Percentiles rank a stretch among this genome's conserved stretches.
Conservation (phyloP, 1,140 invertebrate genomes). For the Physella acuta region DNA sequence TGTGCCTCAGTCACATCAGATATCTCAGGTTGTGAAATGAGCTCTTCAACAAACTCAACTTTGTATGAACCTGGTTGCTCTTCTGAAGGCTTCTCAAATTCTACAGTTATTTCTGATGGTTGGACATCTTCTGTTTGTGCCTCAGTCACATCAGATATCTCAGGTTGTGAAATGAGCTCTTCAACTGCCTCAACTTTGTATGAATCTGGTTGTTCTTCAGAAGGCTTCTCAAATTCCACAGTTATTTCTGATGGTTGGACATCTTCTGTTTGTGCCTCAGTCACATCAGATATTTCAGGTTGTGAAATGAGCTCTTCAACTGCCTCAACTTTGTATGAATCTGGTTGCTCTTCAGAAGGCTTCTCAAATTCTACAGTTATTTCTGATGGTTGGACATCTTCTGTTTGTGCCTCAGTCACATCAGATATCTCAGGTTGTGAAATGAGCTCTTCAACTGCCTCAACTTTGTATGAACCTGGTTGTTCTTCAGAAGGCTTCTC, state of each 20-base stretch:
- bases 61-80: conserved; percentile 33
- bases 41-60: conserved; percentile 32
- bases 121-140: conserved; percentile 30
- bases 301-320: conserved; percentile 29
- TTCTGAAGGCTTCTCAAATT: conserved; percentile 32
- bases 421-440: conserved; percentile 18
- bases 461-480: conserved; percentile 30
- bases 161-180: conserved; percentile 30
- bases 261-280: conserved; percentile 27
- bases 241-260: conserved; percentile 30
- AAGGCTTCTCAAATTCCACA: conserved; percentile 28
- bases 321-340: conserved; percentile 30
- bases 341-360: conserved; percentile 28
- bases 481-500: conserved; percentile 27
- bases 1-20: conserved; percentile 31
- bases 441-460: conserved; percentile 26
- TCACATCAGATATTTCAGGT: conserved; percentile 32
- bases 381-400: conserved; percentile 27
- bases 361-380: conserved; percentile 33
- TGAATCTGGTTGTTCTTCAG: conserved; percentile 28
- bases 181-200: conserved; percentile 30
- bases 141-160: conserved; percentile 34
- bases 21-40: conserved; percentile 30
- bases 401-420: conserved; percentile 20
- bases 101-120: conserved; percentile 33